These are phyloP conservation scores for Entelurus aequoreus DNA, from an alignment of 2,113 vertebrate species.

Conservation along the genomic window DNA sequence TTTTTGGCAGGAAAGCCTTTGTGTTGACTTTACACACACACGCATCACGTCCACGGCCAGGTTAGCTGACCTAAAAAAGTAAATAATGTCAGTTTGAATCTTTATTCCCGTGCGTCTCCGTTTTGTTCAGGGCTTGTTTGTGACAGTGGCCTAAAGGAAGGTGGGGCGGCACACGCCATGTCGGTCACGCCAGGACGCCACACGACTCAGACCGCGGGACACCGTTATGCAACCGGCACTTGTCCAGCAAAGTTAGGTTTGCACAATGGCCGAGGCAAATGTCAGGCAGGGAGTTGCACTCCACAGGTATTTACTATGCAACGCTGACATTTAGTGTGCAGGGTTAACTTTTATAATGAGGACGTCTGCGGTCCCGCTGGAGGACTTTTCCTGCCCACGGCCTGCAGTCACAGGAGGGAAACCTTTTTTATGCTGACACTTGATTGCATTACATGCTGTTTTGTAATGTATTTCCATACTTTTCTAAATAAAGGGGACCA, in stretches of 20 bases:
- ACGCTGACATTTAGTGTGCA: slow-evolving; percentile 9
- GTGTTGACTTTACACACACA: neutral
- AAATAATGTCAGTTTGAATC: neutral
- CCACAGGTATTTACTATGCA: slow-evolving; percentile 2
- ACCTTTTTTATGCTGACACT: slow-evolving; percentile 30
- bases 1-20: neutral
- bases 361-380: slow-evolving; percentile 1
- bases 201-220: no score
- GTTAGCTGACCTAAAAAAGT: slow-evolving; percentile 1
- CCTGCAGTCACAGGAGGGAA: slow-evolving; percentile 20
- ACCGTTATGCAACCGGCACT: neutral
- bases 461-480: no score
- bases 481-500: no score
- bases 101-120: neutral
- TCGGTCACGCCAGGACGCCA: neutral
- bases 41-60: neutral
- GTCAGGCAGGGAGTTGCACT: slow-evolving; percentile 9
- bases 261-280: neutral
- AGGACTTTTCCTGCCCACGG: slow-evolving; percentile 12
- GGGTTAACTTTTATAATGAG: slow-evolving; percentile 12
- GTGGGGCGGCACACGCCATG: no score
- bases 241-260: neutral
- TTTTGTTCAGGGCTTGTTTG: neutral
- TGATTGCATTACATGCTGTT: slow-evolving; percentile 18
- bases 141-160: neutral